Evolutionary conservation across 1,140 invertebrate species (phyloP).

Genomic region (Bombyx mandarina): DNA sequence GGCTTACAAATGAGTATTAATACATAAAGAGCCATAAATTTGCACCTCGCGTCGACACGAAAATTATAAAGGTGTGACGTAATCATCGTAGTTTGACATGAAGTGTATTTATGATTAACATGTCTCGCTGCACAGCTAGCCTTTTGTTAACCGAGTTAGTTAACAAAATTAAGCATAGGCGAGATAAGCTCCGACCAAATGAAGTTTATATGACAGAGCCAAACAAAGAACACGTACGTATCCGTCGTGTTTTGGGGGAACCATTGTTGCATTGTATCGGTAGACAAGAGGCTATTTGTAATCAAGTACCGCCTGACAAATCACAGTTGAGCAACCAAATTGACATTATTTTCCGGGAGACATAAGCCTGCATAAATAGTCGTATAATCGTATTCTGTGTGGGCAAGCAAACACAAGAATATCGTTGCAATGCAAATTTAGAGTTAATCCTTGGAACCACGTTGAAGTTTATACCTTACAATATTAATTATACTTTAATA

Average conservation of each 20-base stretch:
- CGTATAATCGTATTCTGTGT: no score
- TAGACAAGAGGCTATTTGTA: slow-evolving; percentile 18
- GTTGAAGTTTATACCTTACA: no score
- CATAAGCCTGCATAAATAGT: no score
- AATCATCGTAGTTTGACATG: not conserved
- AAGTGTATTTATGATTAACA: no score
- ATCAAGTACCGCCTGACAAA: slow-evolving; percentile 22
- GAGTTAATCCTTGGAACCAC: no score
- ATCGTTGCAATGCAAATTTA: no score
- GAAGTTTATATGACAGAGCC: slow-evolving; percentile 11
- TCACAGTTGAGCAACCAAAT: not conserved
- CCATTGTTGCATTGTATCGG: slow-evolving; percentile 23
- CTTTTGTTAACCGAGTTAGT: not conserved
- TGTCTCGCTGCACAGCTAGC: not conserved
- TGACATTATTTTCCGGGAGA: no score
- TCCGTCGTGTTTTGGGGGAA: slow-evolving; percentile 17
- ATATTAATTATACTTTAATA: no score
- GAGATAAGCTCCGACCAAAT: slow-evolving; percentile 10
- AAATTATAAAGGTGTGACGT: not conserved
- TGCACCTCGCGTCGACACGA: no score
- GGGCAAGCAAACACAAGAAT: no score
- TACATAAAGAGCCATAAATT: no score
- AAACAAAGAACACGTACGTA: slow-evolving; percentile 15
- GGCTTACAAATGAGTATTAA: no score
- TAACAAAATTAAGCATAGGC: slow-evolving; percentile 2